phyloP scores from a whole-genome alignment of 2,113 vertebrate genomes.

The Lasiurus cinereus region DNA sequence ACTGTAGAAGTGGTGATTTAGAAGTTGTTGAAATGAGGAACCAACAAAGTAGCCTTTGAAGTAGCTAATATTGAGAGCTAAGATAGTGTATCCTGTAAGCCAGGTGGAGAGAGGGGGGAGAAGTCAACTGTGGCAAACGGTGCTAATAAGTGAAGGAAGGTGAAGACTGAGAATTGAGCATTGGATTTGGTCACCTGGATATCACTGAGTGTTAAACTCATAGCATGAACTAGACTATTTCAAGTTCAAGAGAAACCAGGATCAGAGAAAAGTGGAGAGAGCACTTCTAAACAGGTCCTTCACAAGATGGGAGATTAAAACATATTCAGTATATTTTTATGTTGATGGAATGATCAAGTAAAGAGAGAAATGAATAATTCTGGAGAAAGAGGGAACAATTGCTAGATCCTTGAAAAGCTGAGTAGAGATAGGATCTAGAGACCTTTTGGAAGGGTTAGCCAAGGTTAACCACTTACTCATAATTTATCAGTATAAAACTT shows the following conservation, averaged over 20 bases:
- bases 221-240: neutral
- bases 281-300: neutral
- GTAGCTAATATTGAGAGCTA: neutral
- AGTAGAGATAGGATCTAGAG: neutral
- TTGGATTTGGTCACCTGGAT: neutral
- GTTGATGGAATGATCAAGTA: neutral
- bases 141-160: neutral
- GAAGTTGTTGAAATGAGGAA: neutral
- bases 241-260: neutral
- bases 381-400: neutral
- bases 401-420: neutral
- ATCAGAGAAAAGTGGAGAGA: neutral
- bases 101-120: neutral
- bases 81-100: neutral
- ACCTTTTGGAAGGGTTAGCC: neutral
- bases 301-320: neutral
- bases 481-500: neutral
- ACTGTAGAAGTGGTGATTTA: neutral
- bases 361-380: neutral
- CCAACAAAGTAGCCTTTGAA: neutral
- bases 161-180: neutral
- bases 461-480: neutral
- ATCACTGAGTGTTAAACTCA: neutral
- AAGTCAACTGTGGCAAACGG: neutral
- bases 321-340: constrained; percentile 13